These are phyloP conservation scores for Athene noctua DNA, from an alignment of 2,113 vertebrate genomes.

Conservation along the genomic window DNA sequence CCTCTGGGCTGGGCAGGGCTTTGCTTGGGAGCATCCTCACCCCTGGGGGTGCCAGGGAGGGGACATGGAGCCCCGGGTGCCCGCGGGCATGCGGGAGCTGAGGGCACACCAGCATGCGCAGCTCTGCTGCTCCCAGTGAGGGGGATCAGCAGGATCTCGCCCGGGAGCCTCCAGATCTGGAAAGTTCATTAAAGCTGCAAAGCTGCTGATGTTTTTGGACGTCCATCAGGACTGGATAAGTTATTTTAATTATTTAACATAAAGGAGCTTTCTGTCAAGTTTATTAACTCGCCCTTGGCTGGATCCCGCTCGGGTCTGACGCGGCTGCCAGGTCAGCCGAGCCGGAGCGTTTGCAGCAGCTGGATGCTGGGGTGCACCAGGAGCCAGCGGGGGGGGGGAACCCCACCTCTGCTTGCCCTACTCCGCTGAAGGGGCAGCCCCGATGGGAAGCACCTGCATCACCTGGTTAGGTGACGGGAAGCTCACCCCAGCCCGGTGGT, in stretches of 20 bases:
- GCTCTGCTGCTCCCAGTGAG: not conserved
- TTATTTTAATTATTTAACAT: constrained; percentile 50
- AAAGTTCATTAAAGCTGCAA: constrained; percentile 13
- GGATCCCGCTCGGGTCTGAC: not conserved
- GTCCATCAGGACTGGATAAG: constrained; percentile 4
- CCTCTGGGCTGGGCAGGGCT: not conserved
- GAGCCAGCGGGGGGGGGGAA: not conserved
- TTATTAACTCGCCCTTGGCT: constrained; percentile 32
- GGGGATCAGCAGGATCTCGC: not conserved
- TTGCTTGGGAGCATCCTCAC: not conserved
- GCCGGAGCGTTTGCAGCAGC: rapidly evolving
- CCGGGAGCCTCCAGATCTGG: not conserved
- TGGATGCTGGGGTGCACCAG: not conserved
- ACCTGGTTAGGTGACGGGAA: not conserved
- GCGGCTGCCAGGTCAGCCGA: not conserved
- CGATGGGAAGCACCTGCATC: rapidly evolving
- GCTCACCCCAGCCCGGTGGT: not conserved
- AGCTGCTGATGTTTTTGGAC: constrained; percentile 35
- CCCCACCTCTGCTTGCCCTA: not conserved
- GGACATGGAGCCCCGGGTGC: rapidly evolving
- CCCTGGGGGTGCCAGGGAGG: not conserved
- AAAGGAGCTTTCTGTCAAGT: constrained; percentile 33
- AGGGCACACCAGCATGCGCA: rapidly evolving
- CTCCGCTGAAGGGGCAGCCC: not conserved
- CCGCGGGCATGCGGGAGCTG: rapidly evolving